Evolutionary conservation across 2,797 vertebrate genomes (phyloP), one percentile per base, ranked within the genome.

Genomic region (Urophycis tenuis): DNA sequence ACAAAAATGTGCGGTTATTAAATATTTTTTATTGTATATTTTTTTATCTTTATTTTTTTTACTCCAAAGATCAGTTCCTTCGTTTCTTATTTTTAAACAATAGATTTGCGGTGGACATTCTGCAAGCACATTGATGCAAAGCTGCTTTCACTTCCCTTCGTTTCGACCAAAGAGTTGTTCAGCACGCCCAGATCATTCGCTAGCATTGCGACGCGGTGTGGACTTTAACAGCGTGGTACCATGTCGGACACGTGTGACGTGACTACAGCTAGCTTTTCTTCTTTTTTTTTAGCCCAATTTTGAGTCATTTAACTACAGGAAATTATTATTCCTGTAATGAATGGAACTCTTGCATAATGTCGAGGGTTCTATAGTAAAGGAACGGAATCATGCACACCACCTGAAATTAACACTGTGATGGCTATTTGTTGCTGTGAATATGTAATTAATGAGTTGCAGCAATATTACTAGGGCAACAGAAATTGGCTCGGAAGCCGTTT

Each of bases 301-400:
- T 90, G 12, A 90, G 88, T 90, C 75, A 89, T 90, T 90, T 74
- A 88, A 53, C 32, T 29, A 32, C 73, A 31, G 74, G 49, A 81
- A 36, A 14, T 14, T 45, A 80, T 89, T 69, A 87, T 88, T 84
- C 3, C 83, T 78, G 60, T 32, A 72, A 76, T 41, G 39, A n/a
- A 81, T 74, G 74, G 74, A 17, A 67, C 19, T 74, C 71, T 83
- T 86, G 67, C 69, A 77, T 79, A 77, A 86, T 33, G 22, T 25
- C 22, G n/a, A 49, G 22, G 45, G 45, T 49, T 49, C 7, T n/a
- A 60, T 5, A n/a, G 25, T 29, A 25, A 29, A 22, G 45, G 45
- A 53, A 19, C 19, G 45, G 45, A 1, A 53, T 53, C 19, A 64
- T 10, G 25, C 60, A 25, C 0, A 3, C 29, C n/a, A 29, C 25